A percentile compares a stretch with the other conserved stretches of the same genome.
phyloP scores from a whole-genome alignment of 1,140 invertebrate genomes.

The Plectrocnemia conspersa region DNA sequence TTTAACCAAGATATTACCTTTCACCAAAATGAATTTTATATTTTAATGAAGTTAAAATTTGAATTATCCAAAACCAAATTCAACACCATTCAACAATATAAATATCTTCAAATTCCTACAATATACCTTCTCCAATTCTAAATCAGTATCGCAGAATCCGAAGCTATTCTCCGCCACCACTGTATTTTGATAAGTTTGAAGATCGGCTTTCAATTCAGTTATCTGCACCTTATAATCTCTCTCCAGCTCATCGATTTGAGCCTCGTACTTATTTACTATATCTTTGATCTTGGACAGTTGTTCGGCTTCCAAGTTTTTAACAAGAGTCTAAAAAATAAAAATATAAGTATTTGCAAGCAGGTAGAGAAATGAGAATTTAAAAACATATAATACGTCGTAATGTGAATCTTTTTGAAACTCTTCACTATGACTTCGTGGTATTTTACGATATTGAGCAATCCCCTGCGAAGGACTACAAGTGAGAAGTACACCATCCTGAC shows the following conservation, averaged over 20 bases:
- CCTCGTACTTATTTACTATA: constrained; percentile 44
- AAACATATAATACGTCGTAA: neutral
- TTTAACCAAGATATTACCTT: too few relatives aligned
- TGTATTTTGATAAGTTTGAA: constrained; percentile 48
- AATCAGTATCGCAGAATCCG: constrained; percentile 51
- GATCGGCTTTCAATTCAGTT: constrained; percentile 48
- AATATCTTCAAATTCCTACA: neutral
- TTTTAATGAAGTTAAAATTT: too few relatives aligned
- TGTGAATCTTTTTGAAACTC: constrained; percentile 27
- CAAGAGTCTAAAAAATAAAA: constrained; percentile 13
- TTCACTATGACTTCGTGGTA: constrained; percentile 45
- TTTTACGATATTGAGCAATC: constrained; percentile 30
- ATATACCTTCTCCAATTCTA: constrained; percentile 52
- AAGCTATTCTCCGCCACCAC: constrained; percentile 40
- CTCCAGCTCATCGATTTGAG: constrained; percentile 47
- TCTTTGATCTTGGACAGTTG: constrained; percentile 39
- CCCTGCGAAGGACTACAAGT: constrained; percentile 7
- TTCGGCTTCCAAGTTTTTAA: constrained; percentile 23
- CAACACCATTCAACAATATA: too few relatives aligned
- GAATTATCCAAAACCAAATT: too few relatives aligned
- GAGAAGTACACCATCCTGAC: constrained; percentile 31
- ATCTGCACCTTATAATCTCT: constrained; percentile 49
- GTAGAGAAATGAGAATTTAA: neutral
- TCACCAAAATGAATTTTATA: too few relatives aligned
- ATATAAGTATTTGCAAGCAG: constrained; percentile 1